phyloP scores from a whole-genome alignment of 2,113 vertebrate genomes.

The Pyxicephalus adspersus region DNA sequence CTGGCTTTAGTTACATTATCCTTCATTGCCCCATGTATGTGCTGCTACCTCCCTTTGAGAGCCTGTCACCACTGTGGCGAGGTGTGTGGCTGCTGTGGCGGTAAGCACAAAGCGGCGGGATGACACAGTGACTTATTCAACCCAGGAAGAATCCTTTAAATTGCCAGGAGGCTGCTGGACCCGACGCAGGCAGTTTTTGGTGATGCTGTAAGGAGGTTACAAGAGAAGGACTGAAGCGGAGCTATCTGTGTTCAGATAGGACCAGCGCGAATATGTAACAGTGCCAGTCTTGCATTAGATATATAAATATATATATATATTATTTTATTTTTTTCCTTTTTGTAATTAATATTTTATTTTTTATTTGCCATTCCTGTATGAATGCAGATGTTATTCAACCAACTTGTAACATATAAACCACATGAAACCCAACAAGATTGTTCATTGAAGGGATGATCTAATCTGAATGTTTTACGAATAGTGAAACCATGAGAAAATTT shows the following conservation, averaged over 20 bases:
- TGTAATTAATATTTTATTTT: constrained; percentile 55
- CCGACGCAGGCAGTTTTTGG: constrained; percentile 26
- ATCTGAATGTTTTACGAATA: constrained; percentile 14
- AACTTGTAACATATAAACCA: constrained; percentile 28
- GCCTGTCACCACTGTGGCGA: constrained; percentile 97
- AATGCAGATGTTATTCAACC: constrained; percentile 23
- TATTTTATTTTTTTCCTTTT: constrained; percentile 29
- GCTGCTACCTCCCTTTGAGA: constrained; percentile 96
- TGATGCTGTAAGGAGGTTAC: constrained; percentile 17
- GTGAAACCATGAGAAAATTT: not conserved
- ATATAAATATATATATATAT: constrained; percentile 52
- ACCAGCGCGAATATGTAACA: constrained; percentile 46
- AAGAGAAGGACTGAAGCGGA: constrained; percentile 7
- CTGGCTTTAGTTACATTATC: constrained; percentile 94
- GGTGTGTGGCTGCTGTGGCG: constrained; percentile 95
- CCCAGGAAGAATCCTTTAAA: constrained; percentile 70
- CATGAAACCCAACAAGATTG: not conserved
- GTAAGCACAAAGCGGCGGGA: constrained; percentile 97
- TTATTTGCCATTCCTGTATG: constrained; percentile 49
- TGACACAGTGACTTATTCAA: constrained; percentile 70
- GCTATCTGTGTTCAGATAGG: constrained; percentile 46
- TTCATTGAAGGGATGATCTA: constrained; percentile 3
- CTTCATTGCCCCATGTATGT: constrained; percentile 97
- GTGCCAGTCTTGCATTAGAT: constrained; percentile 51
- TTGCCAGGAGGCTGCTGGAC: constrained; percentile 57